These are phyloP conservation scores for Sepiola atlantica DNA, from an alignment of 2,888 invertebrate species.

Conservation along the genomic window DNA sequence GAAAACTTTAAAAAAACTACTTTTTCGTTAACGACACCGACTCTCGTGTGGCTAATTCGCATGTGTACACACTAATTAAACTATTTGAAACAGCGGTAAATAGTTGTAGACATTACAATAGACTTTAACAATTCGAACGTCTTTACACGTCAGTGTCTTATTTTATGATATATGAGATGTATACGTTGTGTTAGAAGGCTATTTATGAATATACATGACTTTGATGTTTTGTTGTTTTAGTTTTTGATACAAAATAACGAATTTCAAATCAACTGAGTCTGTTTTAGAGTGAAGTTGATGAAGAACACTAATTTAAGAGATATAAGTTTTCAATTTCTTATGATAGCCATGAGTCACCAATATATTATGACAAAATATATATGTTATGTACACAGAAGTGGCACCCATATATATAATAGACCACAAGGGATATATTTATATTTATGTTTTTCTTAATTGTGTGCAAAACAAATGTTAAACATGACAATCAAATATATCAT, in stretches of 20 bases:
- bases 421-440: constrained; percentile 13
- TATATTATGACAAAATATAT: background rate
- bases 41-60: background rate
- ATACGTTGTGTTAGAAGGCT: background rate
- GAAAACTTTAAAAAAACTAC: background rate
- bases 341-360: background rate
- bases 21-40: background rate
- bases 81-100: background rate
- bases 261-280: background rate
- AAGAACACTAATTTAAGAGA: background rate
- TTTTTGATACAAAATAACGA: background rate
- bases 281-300: background rate
- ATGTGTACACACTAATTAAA: background rate
- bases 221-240: background rate
- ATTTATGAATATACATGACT: constrained; percentile 11
- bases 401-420: background rate
- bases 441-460: background rate
- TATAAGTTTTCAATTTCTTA: background rate
- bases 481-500: background rate
- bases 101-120: background rate
- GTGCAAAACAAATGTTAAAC: background rate
- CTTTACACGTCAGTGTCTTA: background rate
- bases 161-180: constrained; percentile 19
- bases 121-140: background rate
- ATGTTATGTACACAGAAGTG: background rate